Evolutionary conservation across 2,888 invertebrate species (phyloP).

Genomic region (Coelinius sp.): DNA sequence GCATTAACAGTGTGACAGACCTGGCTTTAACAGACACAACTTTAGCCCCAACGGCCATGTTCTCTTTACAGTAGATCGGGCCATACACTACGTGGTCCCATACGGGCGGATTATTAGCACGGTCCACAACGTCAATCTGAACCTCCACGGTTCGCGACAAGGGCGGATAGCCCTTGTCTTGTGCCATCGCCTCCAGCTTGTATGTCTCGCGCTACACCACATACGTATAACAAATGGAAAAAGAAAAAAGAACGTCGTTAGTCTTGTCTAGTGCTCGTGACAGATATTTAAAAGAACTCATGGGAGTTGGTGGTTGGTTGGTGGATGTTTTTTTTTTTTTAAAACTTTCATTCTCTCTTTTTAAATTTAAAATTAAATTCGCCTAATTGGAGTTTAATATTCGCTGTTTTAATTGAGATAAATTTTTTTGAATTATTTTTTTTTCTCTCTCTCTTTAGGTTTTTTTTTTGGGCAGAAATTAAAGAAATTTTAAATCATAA

Average conservation of each 20-base stretch:
- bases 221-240: constrained; percentile 73
- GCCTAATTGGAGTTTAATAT: not conserved
- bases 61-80: constrained; percentile 97
- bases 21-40: constrained; percentile 99
- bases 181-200: constrained; percentile 98
- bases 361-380: constrained; percentile 39
- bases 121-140: constrained; percentile 98
- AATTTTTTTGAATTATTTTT: no score
- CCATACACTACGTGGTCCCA: constrained; percentile 98
- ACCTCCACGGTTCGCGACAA: constrained; percentile 97
- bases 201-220: constrained; percentile 92
- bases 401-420: not conserved
- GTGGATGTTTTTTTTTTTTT: constrained; percentile 34
- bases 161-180: constrained; percentile 97
- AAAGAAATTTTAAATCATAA: constrained; percentile 35
- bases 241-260: constrained; percentile 78
- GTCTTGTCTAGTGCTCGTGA: constrained; percentile 70
- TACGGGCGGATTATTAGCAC: constrained; percentile 97
- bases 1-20: constrained; percentile 80
- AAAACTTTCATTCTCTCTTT: constrained; percentile 25
- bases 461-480: constrained; percentile 16
- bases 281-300: constrained; percentile 33
- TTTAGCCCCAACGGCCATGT: constrained; percentile 97
- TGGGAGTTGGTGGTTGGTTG: constrained; percentile 14
- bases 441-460: not conserved